Evolutionary conservation across 2,888 invertebrate species (phyloP).

Genomic region (Drosophila atripex): DNA sequence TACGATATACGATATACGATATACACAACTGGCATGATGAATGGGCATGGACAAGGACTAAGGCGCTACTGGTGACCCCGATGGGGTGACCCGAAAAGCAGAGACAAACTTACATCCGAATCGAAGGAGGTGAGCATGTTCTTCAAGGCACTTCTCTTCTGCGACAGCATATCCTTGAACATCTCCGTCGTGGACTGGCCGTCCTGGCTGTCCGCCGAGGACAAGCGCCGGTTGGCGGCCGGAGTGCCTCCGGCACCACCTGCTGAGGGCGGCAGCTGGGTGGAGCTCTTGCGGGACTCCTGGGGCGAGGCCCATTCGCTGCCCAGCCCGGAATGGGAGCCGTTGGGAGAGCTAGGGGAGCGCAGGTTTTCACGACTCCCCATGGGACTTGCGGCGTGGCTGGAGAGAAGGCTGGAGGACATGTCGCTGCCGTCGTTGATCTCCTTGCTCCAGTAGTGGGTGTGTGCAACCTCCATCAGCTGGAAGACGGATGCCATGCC

Average conservation of each 20-base stretch:
- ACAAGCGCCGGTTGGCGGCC: conserved; percentile 85
- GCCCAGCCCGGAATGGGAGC: conserved; percentile 83
- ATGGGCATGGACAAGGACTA: conserved; percentile 4
- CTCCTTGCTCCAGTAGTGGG: conserved; percentile 98
- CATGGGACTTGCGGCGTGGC: conserved; percentile 85
- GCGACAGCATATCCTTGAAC: conserved; percentile 96
- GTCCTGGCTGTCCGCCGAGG: conserved; percentile 87
- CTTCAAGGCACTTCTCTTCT: conserved; percentile 93
- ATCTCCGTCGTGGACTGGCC: conserved; percentile 94
- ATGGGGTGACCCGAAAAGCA: background rate
- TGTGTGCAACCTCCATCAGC: conserved; percentile 98
- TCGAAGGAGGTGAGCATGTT: conserved; percentile 95
- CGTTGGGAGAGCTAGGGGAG: conserved; percentile 86
- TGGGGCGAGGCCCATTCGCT: conserved; percentile 87
- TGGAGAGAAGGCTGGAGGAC: conserved; percentile 82
- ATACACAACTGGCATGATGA: conserved; percentile 17
- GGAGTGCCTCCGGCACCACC: conserved; percentile 42
- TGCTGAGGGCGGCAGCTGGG: conserved; percentile 53
- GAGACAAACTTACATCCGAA: conserved; percentile 90
- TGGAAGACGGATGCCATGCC: conserved; percentile 99
- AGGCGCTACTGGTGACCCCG: background rate
- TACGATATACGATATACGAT: too few species aligned
- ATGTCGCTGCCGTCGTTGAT: conserved; percentile 86
- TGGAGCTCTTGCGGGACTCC: conserved; percentile 85
- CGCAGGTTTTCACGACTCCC: conserved; percentile 88